Percentiles rank a stretch among this genome's conserved stretches.
These are phyloP conservation scores for Erynnis tages DNA, from an alignment of 2,888 invertebrate species.

Conservation along the genomic window DNA sequence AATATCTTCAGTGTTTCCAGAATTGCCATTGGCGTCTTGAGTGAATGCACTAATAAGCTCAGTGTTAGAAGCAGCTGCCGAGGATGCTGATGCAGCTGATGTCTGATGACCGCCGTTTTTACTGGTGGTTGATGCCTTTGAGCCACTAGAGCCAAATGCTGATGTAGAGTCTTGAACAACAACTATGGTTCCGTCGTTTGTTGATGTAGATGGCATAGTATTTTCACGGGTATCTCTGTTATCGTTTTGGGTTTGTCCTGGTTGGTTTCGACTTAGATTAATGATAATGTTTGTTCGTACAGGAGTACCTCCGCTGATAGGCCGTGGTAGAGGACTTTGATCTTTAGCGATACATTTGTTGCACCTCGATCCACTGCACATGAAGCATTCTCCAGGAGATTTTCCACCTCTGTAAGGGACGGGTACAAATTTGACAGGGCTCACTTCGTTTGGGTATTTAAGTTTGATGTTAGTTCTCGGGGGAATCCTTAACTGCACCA, in stretches of 20 bases:
- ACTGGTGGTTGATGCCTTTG: constrained; percentile 27
- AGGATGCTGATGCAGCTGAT: constrained; percentile 30
- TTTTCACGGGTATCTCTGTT: not conserved
- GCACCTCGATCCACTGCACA: constrained; percentile 31
- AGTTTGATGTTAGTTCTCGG: constrained; percentile 34
- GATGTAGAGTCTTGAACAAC: constrained; percentile 33
- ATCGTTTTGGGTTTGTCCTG: constrained; percentile 5
- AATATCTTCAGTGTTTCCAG: constrained; percentile 33
- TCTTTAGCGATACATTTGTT: constrained; percentile 28
- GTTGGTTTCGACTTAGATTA: constrained; percentile 34
- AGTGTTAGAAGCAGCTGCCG: constrained; percentile 33
- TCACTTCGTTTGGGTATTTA: constrained; percentile 34
- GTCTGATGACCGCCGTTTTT: constrained; percentile 20
- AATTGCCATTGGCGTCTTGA: constrained; percentile 20
- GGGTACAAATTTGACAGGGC: constrained; percentile 37
- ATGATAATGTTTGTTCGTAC: constrained; percentile 43
- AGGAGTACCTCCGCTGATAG: constrained; percentile 5
- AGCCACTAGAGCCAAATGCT: constrained; percentile 33
- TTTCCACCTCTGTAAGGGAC: constrained; percentile 29
- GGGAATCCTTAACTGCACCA: constrained; percentile 39
- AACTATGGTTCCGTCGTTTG: constrained; percentile 31
- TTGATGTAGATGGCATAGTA: not conserved
- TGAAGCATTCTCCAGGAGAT: constrained; percentile 24
- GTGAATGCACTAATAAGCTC: constrained; percentile 34
- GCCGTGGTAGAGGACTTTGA: not conserved